A percentile compares a stretch with the other conserved stretches of the same genome.
These are phyloP conservation scores for Ceratina australensis DNA, from an alignment of 1,140 invertebrate genomes.

Conservation along the genomic window DNA sequence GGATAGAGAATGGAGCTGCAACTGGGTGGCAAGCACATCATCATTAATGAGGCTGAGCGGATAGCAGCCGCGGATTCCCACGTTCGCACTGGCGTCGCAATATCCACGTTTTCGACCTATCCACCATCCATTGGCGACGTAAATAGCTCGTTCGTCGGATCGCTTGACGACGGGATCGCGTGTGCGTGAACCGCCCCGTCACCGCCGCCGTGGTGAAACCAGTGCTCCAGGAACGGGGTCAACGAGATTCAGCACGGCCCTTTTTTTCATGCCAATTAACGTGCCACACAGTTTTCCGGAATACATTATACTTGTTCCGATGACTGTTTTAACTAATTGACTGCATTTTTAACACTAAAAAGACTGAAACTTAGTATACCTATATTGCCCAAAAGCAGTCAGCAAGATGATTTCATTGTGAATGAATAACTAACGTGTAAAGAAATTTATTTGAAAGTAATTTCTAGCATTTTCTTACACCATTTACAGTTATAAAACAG, in stretches of 20 bases:
- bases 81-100: conserved; percentile 74
- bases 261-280: conserved; percentile 28
- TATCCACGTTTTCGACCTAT: conserved; percentile 68
- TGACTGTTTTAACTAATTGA: neutral
- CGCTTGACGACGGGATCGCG: conserved; percentile 34
- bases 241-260: neutral
- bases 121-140: conserved; percentile 54
- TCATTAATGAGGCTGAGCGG: conserved; percentile 77
- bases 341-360: too few species aligned
- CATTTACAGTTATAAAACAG: too few species aligned
- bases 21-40: conserved; percentile 74
- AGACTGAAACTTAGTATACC: too few species aligned
- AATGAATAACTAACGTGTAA: too few species aligned
- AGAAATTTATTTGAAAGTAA: too few species aligned
- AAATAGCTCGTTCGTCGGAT: conserved; percentile 30
- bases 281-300: too few species aligned
- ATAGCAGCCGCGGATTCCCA: conserved; percentile 74
- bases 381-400: too few species aligned
- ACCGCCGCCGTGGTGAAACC: neutral
- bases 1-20: conserved; percentile 52
- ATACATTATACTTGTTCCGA: neutral
- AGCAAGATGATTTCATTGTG: too few species aligned
- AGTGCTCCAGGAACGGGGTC: neutral
- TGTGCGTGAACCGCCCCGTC: neutral
- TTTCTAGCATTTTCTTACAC: too few species aligned